Evolutionary conservation across 2,888 invertebrate species (phyloP).

Genomic region (Augochlorella aurata): DNA sequence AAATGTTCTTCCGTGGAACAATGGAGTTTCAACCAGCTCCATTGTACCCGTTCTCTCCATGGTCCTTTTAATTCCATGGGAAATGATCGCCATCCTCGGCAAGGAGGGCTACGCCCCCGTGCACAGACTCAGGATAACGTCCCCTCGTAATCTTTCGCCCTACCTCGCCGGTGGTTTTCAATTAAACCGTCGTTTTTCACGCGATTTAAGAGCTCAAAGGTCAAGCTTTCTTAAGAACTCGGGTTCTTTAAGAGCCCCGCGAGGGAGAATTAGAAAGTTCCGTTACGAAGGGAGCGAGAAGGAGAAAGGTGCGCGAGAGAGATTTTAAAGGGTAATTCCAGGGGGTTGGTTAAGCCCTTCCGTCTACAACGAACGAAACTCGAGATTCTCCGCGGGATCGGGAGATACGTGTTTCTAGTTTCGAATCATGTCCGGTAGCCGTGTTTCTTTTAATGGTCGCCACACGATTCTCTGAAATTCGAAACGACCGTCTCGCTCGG

Average conservation of each 20-base stretch:
- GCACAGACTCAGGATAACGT: background rate
- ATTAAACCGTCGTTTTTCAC: conserved; percentile 3
- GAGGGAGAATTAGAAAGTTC: background rate
- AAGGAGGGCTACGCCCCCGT: background rate
- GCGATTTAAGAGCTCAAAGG: background rate
- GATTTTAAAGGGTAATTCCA: background rate
- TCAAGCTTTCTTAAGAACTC: background rate
- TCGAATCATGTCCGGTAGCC: background rate
- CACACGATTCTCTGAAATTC: background rate
- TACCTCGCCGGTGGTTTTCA: conserved; percentile 10
- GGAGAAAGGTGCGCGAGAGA: background rate
- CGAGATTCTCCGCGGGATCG: background rate
- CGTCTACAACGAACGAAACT: background rate
- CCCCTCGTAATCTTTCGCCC: background rate
- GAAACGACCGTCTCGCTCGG: background rate
- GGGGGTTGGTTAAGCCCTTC: background rate
- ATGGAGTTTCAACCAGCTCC: too few species aligned
- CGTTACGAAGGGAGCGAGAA: too few species aligned
- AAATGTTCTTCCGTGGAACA: too few species aligned
- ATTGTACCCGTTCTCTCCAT: background rate
- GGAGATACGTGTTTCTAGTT: background rate
- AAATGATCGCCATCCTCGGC: background rate
- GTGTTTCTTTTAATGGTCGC: background rate
- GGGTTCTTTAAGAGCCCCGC: background rate
- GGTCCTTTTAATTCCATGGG: background rate